These are phyloP conservation scores for Ictidomys tridecemlineatus DNA, from an alignment of 2,113 vertebrate genomes.

Conservation along the genomic window DNA sequence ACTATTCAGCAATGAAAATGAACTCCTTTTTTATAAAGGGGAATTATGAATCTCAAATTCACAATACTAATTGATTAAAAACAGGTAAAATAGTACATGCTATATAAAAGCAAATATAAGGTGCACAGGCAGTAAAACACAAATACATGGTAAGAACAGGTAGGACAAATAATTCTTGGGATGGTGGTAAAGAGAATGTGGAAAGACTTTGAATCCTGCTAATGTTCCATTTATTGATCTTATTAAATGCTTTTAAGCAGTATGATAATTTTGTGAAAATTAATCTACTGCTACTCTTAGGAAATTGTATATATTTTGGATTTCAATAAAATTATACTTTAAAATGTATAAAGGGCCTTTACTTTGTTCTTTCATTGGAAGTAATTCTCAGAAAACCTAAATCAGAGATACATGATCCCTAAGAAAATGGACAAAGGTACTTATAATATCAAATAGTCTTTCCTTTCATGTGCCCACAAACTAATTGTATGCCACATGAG, in stretches of 20 bases:
- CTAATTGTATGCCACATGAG: background rate
- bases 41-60: background rate
- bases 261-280: background rate
- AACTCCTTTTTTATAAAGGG: background rate
- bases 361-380: background rate
- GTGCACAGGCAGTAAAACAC: background rate
- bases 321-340: background rate
- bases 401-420: background rate
- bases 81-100: background rate
- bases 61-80: too few species aligned
- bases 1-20: background rate
- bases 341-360: background rate
- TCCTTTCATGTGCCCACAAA: background rate
- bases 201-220: background rate
- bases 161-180: too few species aligned
- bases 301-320: background rate
- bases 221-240: too few species aligned
- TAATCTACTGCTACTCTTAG: background rate
- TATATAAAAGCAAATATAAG: background rate
- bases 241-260: background rate
- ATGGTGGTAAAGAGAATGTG: too few species aligned
- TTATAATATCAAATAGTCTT: background rate
- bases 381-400: background rate
- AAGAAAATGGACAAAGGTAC: background rate
- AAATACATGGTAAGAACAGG: background rate